Base-by-base conservation (phyloP, 2,888 invertebrate genomes). In the Stegana nigrithorax region DNA sequence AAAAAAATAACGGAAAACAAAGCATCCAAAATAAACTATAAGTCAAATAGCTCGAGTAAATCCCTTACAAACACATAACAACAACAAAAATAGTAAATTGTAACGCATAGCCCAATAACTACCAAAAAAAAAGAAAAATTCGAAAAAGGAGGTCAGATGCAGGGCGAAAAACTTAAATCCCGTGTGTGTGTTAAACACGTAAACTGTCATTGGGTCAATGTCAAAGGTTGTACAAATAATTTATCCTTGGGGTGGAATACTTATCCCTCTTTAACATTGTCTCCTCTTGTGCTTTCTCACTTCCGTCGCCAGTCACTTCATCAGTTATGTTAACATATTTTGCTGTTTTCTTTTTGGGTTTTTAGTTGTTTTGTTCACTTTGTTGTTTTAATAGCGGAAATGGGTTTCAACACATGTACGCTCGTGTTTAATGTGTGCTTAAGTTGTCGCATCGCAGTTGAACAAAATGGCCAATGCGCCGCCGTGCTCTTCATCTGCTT, bases 141-240 rank as follows among this genome's bases (percentile, higher is more conserved):
- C n/a, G n/a, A n/a, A n/a, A n/a, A n/a, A n/a, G n/a, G n/a, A n/a
- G n/a, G n/a, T n/a, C n/a, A n/a, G 1, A 19, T 12, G 17, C 8
- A 45, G 45, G 5, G 39, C 17, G 4, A 17, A 4, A 39, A 8
- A n/a, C 5, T 14, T 14, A 55, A 36, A 55, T 55, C 53, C 53
- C 45, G n/a, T n/a, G n/a, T n/a, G n/a, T n/a, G n/a, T n/a, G n/a
- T n/a, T n/a, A n/a, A n/a, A 45, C 42, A 45, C 12, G 29, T 29
- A 42, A 58, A 47, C 59, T 47, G 50, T 50, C 59, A 59, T 59
- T 59, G 59, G 50, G 59, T 59, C 59, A 59, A 59, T 59, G 59
- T 50, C 59, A 59, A 36, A 47, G 32, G 53, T 55, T 55, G 53
- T 32, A 36, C 32, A 36, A 47, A 59, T 50, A 59, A 59, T 59